Base-by-base conservation (phyloP, 2,888 invertebrate genomes). In the Plagiodera versicolora region DNA sequence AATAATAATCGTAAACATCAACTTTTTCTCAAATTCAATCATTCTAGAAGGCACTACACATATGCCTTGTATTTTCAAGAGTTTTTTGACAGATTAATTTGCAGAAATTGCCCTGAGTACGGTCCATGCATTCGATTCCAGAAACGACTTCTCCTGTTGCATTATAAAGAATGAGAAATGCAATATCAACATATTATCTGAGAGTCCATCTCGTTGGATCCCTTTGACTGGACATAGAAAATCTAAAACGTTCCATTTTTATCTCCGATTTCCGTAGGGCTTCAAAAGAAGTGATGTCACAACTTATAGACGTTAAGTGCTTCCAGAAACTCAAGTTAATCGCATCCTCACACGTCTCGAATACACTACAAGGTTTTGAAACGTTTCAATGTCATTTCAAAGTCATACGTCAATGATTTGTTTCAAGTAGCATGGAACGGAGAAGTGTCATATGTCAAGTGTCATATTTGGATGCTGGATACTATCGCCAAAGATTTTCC, bases 131-230 rank as follows among this genome's bases (percentile, higher is more conserved):
- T 51, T 56, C 59, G 32, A 58, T 61, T 56, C 52, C 48, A 28
- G 66, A 69, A 68, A 70, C 70, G 69, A 67, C 72, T 71, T 74
- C 76, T 78, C 76, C 77, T 77, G 78, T 79, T 80, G 80, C 80
- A 81, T 81, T 80, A 80, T 79, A 80, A 78, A 78, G 80, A 80
- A 80, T 79, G 79, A 79, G 80, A 81, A 80, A 81, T 80, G 80
- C 80, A 81, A 81, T 79, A 79, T 79, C 79, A 76, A 76, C 76
- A 76, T 74, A 75, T 74, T 72, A 75, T 75, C 74, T 69, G 67
- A 63, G 63, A 72, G 75, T 74, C 75, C 75, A 75, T 75, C 75
- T 75, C 70, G 72, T 74, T 72, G 74, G 70, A 74, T 74, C 72
- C 74, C 75, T 76, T 76, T 76, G 75, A 76, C 75, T 73, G 75